Conservation (phyloP, 30 jellyfish, hydroid and myxozoan species). For the Aurelia coerulea region DNA sequence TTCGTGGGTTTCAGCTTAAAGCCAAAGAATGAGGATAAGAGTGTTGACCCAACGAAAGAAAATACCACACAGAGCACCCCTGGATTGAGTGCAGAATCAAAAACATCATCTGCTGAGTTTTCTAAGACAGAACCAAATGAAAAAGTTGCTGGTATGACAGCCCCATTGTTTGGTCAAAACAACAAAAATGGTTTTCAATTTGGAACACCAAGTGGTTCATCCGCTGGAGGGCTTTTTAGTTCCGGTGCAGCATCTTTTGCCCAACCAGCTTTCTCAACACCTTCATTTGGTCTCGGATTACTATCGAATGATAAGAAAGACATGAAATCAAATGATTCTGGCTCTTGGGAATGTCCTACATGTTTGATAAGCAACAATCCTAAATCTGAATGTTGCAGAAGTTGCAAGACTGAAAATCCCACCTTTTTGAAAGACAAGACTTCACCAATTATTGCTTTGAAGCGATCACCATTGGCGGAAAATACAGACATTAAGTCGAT, state of each 20-base stretch:
- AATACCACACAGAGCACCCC: too few species aligned
- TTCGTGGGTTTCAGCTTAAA: too few species aligned
- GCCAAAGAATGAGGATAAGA: too few species aligned
- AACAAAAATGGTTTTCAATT: too few species aligned
- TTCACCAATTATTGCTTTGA: slow-evolving; percentile 8
- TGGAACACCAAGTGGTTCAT: not conserved
- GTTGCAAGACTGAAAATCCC: slow-evolving; percentile 25
- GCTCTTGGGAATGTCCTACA: slow-evolving; percentile 32
- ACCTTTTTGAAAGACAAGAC: slow-evolving; percentile 2
- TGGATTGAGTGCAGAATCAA: too few species aligned
- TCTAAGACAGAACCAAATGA: too few species aligned
- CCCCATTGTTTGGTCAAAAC: not conserved
- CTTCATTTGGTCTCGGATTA: not conserved
- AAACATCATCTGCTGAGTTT: too few species aligned
- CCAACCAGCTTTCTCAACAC: slow-evolving; percentile 5
- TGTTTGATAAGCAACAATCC: slow-evolving; percentile 9
- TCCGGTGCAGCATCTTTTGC: not conserved
- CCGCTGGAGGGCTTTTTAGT: not conserved
- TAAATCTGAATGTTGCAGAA: not conserved
- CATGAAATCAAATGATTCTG: not conserved
- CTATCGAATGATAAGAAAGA: not conserved
- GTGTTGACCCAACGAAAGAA: too few species aligned
- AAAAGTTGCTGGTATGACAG: too few species aligned
- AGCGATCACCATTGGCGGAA: slow-evolving; percentile 23
- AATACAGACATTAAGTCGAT: not conserved